These are phyloP conservation scores for Acrossocheilus fasciatus DNA, from an alignment of 2,797 vertebrate genomes.

Conservation along the genomic window DNA sequence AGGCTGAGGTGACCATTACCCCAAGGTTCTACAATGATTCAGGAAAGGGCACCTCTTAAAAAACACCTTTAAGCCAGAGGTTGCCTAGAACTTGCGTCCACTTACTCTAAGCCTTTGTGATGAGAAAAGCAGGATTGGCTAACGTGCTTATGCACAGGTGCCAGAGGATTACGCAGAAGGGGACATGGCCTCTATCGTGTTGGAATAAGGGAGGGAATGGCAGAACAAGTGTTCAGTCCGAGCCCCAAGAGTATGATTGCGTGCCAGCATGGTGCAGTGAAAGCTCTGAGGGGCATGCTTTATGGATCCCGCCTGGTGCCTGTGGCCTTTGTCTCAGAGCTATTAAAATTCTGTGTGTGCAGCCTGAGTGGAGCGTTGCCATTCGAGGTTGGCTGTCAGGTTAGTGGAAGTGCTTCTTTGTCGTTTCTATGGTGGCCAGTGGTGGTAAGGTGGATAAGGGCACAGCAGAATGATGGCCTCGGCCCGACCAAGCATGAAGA, in stretches of 20 bases:
- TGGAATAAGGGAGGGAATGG: slow-evolving; percentile 61
- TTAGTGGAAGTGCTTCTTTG: slow-evolving; percentile 75
- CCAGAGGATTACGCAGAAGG: slow-evolving; percentile 70
- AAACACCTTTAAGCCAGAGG: neutral
- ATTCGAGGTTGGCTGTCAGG: slow-evolving; percentile 79
- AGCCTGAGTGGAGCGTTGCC: slow-evolving; percentile 72
- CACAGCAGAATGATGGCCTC: neutral
- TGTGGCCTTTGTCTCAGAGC: slow-evolving; percentile 78
- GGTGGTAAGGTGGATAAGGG: slow-evolving; percentile 53
- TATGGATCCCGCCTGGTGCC: slow-evolving; percentile 74
- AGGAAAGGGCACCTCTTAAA: neutral
- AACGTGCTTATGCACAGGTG: slow-evolving; percentile 62
- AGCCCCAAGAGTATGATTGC: slow-evolving; percentile 74
- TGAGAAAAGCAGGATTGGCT: slow-evolving; percentile 51
- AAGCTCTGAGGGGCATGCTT: slow-evolving; percentile 76
- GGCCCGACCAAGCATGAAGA: slow-evolving; percentile 7
- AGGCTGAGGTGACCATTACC: neutral
- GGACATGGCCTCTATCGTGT: slow-evolving; percentile 60
- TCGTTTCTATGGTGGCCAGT: slow-evolving; percentile 60
- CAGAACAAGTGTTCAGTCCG: slow-evolving; percentile 71
- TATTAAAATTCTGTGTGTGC: slow-evolving; percentile 78
- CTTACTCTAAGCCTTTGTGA: slow-evolving; percentile 49
- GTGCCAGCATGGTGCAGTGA: slow-evolving; percentile 74
- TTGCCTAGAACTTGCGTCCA: neutral
- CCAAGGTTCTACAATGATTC: neutral